Conservation (phyloP, 2,113 vertebrate species). For the Perca flavescens region DNA sequence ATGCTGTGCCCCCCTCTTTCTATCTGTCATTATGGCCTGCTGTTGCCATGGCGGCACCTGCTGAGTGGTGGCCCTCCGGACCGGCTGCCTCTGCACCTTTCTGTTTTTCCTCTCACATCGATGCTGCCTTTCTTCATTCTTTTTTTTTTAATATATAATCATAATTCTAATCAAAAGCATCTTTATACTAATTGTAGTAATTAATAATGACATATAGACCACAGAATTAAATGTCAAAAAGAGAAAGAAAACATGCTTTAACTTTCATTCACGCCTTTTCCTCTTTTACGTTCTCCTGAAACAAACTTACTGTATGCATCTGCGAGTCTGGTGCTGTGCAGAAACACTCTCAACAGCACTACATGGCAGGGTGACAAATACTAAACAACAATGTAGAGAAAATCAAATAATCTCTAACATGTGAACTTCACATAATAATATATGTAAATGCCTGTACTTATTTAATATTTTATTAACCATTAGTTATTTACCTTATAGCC, state of each 20-base stretch:
- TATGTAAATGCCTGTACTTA: neutral
- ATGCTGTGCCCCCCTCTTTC: neutral
- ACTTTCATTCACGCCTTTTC: neutral
- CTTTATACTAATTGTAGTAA: neutral
- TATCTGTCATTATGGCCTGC: constrained; percentile 32
- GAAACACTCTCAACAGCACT: too few species aligned
- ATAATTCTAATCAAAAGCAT: neutral
- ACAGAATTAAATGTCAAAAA: neutral
- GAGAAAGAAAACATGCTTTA: neutral
- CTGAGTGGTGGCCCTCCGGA: constrained; percentile 8
- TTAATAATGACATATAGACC: neutral
- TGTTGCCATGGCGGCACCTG: constrained; percentile 58
- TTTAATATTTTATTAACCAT: neutral
- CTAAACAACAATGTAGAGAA: neutral
- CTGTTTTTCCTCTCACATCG: constrained; percentile 13
- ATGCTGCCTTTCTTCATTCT: neutral
- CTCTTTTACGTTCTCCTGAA: neutral
- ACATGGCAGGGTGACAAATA: neutral
- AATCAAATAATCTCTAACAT: neutral
- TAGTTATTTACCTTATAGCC: neutral
- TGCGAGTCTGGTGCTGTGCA: too few species aligned
- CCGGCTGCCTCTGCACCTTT: neutral
- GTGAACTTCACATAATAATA: neutral
- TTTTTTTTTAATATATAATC: neutral
- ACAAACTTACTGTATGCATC: neutral